Conservation (phyloP, 2,113 vertebrate genomes). For the Cnemophilus loriae region DNA sequence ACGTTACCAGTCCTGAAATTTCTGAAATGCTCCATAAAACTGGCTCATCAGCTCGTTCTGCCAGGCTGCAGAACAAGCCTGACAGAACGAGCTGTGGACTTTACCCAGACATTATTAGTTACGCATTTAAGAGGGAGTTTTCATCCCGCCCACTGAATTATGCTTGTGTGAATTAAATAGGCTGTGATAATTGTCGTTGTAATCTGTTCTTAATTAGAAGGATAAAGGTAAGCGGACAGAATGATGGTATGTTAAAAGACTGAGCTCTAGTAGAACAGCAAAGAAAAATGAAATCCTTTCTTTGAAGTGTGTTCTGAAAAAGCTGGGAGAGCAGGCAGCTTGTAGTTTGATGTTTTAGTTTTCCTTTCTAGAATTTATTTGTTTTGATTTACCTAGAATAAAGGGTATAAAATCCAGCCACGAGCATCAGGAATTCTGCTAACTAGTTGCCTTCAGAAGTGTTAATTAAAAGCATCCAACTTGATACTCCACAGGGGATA, state of each 20-base stretch:
- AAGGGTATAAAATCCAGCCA: not conserved
- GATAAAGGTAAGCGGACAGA: not conserved
- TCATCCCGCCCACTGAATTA: not conserved
- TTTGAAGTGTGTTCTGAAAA: not conserved
- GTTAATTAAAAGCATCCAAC: not conserved
- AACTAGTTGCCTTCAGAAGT: not conserved
- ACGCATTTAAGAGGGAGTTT: not conserved
- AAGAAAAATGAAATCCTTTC: not conserved
- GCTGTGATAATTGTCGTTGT: not conserved
- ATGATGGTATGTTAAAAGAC: not conserved
- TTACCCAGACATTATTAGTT: not conserved
- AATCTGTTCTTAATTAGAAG: not conserved
- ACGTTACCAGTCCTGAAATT: not conserved
- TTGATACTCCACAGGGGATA: not conserved
- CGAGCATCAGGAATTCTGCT: not conserved
- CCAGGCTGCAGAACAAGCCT: not conserved
- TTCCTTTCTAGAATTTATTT: not conserved
- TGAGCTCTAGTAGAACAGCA: not conserved
- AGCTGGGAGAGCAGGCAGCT: not conserved
- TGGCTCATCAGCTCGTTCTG: not conserved
- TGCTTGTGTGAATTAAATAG: not conserved
- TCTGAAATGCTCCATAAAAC: not conserved
- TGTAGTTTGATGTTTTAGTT: not conserved
- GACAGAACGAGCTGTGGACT: not conserved
- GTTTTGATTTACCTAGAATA: not conserved